A percentile compares a stretch with the other conserved stretches of the same genome.
Evolutionary conservation across 1,140 invertebrate species (phyloP).

Genomic region (Sminthurinus signatus): DNA sequence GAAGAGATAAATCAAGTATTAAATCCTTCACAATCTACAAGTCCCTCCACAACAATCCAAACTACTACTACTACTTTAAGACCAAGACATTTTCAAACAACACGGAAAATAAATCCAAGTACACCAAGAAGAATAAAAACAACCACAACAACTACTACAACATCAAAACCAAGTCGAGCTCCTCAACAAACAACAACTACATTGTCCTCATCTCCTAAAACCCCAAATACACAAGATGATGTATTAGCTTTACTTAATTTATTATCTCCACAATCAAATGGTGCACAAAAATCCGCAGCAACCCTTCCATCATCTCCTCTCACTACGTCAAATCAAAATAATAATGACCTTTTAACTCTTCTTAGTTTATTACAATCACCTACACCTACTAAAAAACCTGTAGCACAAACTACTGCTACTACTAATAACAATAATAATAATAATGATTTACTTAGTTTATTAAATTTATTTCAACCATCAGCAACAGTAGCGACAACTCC

Average conservation of each 20-base stretch:
- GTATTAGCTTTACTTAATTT: constrained; percentile 10
- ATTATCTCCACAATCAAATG: neutral
- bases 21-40: neutral
- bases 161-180: constrained; percentile 5
- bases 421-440: too few species aligned
- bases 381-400: neutral
- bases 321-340: too few species aligned
- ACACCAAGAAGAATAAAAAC: too few species aligned
- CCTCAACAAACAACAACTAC: neutral
- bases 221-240: neutral
- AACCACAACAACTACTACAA: constrained; percentile 20
- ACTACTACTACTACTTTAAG: constrained; percentile 6
- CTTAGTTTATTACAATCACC: neutral
- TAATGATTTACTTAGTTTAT: constrained; percentile 4
- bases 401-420: neutral
- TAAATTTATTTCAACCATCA: constrained; percentile 12
- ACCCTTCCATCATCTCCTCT: too few species aligned
- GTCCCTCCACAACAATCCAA: neutral
- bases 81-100: too few species aligned
- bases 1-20: too few species aligned
- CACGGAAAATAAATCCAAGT: too few species aligned
- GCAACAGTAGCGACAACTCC: too few species aligned
- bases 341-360: constrained; percentile 5
- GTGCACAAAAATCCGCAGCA: too few species aligned
- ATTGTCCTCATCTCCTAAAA: neutral